A percentile compares a stretch with the other conserved stretches of the same genome.
Evolutionary conservation across 2,888 invertebrate genomes (phyloP).

Genomic region (Agrochola litura): DNA sequence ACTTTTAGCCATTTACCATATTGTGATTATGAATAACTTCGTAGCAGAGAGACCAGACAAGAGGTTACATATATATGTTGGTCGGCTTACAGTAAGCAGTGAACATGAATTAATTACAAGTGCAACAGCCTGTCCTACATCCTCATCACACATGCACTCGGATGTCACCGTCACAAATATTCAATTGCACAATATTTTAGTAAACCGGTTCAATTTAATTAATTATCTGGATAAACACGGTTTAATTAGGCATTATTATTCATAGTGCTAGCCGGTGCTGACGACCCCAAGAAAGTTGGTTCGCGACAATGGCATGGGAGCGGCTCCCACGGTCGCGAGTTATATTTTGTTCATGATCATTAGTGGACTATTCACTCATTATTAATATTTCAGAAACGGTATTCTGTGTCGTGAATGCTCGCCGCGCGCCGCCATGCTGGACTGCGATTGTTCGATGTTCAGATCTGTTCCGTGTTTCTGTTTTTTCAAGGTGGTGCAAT

Average conservation of each 20-base stretch:
- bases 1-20: background rate
- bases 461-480: slow-evolving; percentile 52
- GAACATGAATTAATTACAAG: background rate
- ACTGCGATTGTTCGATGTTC: slow-evolving; percentile 37
- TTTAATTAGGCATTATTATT: slow-evolving; percentile 85
- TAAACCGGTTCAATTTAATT: slow-evolving; percentile 78
- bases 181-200: slow-evolving; percentile 66
- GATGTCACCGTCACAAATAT: slow-evolving; percentile 52
- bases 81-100: background rate
- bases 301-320: slow-evolving; percentile 77
- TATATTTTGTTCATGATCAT: slow-evolving; percentile 81
- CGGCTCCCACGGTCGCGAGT: slow-evolving; percentile 77
- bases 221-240: slow-evolving; percentile 86
- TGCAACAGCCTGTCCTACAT: background rate
- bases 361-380: slow-evolving; percentile 83
- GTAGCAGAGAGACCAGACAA: background rate
- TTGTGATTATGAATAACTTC: background rate
- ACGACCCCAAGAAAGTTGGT: slow-evolving; percentile 77
- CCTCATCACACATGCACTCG: background rate
- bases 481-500: slow-evolving; percentile 33
- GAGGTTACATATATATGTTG: background rate
- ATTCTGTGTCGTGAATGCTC: slow-evolving; percentile 75
- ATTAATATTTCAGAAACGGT: slow-evolving; percentile 89
- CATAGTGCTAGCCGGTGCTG: slow-evolving; percentile 77
- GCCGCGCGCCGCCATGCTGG: slow-evolving; percentile 41